Conservation (phyloP, 2,888 invertebrate species). For the Ichneumoninae sp. region DNA sequence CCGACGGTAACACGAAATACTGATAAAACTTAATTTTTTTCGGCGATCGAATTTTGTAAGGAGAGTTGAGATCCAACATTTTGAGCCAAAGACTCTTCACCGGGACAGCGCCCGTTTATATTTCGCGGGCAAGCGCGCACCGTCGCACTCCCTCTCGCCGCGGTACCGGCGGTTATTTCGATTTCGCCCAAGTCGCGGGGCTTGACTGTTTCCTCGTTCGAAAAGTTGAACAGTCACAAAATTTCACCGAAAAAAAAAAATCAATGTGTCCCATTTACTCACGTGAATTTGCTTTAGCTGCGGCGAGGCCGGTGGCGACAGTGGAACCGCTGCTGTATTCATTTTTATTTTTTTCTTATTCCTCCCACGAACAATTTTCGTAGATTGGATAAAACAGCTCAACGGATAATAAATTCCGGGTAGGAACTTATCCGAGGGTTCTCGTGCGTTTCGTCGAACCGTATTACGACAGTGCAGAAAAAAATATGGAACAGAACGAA, state of each 20-base stretch:
- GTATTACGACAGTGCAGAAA: not conserved
- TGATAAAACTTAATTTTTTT: too few relatives aligned
- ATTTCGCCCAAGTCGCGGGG: conserved; percentile 24
- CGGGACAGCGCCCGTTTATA: not conserved
- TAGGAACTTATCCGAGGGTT: not conserved
- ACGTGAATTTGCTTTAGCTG: conserved; percentile 78
- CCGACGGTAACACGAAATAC: too few relatives aligned
- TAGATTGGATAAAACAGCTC: not conserved
- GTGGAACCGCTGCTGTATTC: conserved; percentile 74
- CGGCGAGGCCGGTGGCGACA: conserved; percentile 83
- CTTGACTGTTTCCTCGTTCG: not conserved
- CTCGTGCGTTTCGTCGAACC: not conserved
- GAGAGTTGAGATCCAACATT: not conserved
- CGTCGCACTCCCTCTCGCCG: conserved; percentile 24
- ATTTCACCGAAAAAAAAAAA: not conserved
- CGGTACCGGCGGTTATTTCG: conserved; percentile 29
- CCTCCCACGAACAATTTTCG: not conserved
- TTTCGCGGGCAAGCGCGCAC: conserved; percentile 43
- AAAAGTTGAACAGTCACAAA: not conserved
- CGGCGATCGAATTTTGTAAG: not conserved
- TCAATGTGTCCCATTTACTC: conserved; percentile 67
- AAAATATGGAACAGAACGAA: not conserved
- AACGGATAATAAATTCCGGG: not conserved
- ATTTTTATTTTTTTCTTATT: conserved; percentile 60
- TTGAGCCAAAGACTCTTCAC: not conserved